These are phyloP conservation scores for Craseonycteris thonglongyai DNA, from an alignment of 2,113 vertebrate genomes.

Conservation along the genomic window DNA sequence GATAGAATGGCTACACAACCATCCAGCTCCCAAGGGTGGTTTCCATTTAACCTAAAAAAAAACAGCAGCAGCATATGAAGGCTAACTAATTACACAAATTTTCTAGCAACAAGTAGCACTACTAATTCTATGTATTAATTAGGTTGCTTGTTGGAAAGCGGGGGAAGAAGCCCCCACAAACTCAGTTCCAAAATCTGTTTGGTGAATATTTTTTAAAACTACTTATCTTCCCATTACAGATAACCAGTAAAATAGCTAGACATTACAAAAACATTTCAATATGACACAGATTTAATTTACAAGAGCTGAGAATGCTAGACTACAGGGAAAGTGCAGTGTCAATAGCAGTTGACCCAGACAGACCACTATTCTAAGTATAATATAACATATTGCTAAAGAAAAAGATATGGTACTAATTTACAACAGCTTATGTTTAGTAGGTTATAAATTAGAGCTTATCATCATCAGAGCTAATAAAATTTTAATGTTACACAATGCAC, in stretches of 20 bases:
- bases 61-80: constrained; percentile 47
- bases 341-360: background rate
- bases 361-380: background rate
- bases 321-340: background rate
- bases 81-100: constrained; percentile 35
- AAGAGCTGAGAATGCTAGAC: constrained; percentile 7
- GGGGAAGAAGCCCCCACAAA: background rate
- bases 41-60: constrained; percentile 84
- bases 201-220: background rate
- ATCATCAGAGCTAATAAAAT: constrained; percentile 1
- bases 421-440: background rate
- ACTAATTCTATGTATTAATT: constrained; percentile 21
- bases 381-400: background rate
- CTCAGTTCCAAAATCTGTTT: constrained; percentile 7
- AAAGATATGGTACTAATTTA: background rate
- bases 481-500: constrained; percentile 13
- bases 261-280: background rate
- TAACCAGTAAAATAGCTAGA: background rate
- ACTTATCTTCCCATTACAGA: background rate
- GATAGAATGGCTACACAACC: constrained; percentile 76
- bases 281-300: background rate
- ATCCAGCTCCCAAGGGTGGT: constrained; percentile 75
- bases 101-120: background rate
- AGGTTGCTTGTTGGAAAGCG: background rate
- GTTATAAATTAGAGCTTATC: constrained; percentile 1